A percentile compares a stretch with the other conserved stretches of the same genome.
Evolutionary conservation across 2,797 vertebrate genomes (phyloP).

Genomic region (Etheostoma perlongum): DNA sequence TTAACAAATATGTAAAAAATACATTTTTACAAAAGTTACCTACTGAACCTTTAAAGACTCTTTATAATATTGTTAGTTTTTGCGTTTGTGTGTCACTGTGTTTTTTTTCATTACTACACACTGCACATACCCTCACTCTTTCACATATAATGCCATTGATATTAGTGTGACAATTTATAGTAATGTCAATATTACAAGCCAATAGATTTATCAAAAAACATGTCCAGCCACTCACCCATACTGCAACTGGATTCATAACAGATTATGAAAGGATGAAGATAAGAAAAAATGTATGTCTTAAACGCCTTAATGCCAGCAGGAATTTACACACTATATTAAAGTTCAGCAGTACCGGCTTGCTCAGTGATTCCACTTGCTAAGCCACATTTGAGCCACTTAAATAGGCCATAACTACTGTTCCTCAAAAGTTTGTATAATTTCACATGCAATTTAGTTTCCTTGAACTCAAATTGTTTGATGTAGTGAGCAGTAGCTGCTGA

Average conservation of each 20-base stretch:
- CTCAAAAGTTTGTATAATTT: constrained; percentile 20
- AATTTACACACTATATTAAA: constrained; percentile 33
- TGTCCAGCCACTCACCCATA: constrained; percentile 1
- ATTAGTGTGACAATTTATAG: no score
- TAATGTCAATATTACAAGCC: neutral
- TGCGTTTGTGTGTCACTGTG: neutral
- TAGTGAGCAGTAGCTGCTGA: constrained; percentile 30
- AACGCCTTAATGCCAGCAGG: constrained; percentile 24
- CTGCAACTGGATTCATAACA: constrained; percentile 20
- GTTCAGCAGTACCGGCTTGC: constrained; percentile 29
- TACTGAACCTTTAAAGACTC: no score
- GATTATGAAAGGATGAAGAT: constrained; percentile 36
- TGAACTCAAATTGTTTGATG: constrained; percentile 17
- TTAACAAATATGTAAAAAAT: no score
- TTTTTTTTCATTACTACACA: neutral
- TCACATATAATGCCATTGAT: neutral
- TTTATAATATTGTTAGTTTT: neutral
- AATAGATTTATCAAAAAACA: neutral
- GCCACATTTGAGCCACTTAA: constrained; percentile 32
- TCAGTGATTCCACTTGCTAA: constrained; percentile 31
- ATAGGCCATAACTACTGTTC: constrained; percentile 12
- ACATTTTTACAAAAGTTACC: no score
- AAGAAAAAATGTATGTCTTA: constrained; percentile 1
- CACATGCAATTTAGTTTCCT: constrained; percentile 15
- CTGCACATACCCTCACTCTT: neutral